Conservation (phyloP, 2,113 vertebrate genomes). For the Gasterosteus nipponicus region DNA sequence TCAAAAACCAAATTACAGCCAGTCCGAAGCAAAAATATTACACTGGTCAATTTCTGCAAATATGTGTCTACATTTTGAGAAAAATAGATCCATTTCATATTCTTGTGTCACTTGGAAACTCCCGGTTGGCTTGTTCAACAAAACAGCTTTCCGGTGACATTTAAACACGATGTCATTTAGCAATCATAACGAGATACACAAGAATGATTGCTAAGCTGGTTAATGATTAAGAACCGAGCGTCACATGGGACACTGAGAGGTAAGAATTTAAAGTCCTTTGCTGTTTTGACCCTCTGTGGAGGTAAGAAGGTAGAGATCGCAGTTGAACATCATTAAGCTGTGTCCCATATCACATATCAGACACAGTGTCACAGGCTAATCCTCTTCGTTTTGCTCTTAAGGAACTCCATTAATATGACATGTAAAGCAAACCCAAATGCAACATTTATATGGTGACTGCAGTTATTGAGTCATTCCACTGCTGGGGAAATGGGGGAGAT, state of each 20-base stretch:
- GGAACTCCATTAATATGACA: constrained; percentile 23
- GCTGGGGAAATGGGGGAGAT: constrained; percentile 21
- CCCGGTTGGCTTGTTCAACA: neutral
- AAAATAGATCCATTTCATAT: neutral
- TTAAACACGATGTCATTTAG: neutral
- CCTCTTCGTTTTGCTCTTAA: constrained; percentile 23
- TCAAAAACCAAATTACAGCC: neutral
- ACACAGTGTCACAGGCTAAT: constrained; percentile 25
- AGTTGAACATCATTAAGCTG: constrained; percentile 37
- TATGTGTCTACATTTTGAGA: neutral
- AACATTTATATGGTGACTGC: constrained; percentile 36
- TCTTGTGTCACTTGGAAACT: neutral
- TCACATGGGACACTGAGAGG: neutral
- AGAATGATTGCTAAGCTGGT: too few species aligned
- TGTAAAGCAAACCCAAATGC: constrained; percentile 24
- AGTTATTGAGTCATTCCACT: constrained; percentile 17
- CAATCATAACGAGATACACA: too few species aligned
- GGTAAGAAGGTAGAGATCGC: constrained; percentile 15
- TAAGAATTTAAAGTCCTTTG: too few species aligned
- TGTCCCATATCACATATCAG: constrained; percentile 32
- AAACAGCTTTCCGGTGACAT: neutral
- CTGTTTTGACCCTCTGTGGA: neutral
- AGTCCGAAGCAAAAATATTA: neutral
- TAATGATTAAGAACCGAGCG: too few species aligned
- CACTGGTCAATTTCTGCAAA: neutral